Evolutionary conservation across 2,797 vertebrate species (phyloP).

Genomic region (Gymnopithys bicolor): DNA sequence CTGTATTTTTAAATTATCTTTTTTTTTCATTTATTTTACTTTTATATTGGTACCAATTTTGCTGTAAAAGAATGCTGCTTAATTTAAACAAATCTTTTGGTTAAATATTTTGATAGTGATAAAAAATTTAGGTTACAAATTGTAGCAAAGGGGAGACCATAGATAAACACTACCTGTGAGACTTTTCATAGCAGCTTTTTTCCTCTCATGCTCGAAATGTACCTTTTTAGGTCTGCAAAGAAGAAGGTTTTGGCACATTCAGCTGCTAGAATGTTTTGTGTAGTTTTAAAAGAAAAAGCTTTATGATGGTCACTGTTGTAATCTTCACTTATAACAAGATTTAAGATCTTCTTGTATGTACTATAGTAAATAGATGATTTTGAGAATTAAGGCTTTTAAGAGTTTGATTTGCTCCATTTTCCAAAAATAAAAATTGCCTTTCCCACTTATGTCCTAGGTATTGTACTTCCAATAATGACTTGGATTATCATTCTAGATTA

Average conservation of each 20-base stretch:
- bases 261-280: conserved; percentile 85
- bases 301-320: conserved; percentile 83
- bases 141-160: conserved; percentile 59
- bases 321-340: conserved; percentile 84
- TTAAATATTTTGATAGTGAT: conserved; percentile 76
- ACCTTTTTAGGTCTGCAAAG: conserved; percentile 52
- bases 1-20: conserved; percentile 70
- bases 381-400: conserved; percentile 84
- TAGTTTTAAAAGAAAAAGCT: conserved; percentile 75
- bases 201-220: conserved; percentile 56
- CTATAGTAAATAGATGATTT: conserved; percentile 95
- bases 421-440: conserved; percentile 84
- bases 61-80: conserved; percentile 86
- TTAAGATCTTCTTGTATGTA: conserved; percentile 88
- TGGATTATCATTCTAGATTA: conserved; percentile 70
- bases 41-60: conserved; percentile 85
- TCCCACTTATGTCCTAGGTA: conserved; percentile 81
- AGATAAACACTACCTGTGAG: conserved; percentile 69
- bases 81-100: conserved; percentile 70
- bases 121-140: conserved; percentile 68
- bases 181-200: conserved; percentile 62
- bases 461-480: conserved; percentile 81
- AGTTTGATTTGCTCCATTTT: conserved; percentile 86
- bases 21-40: conserved; percentile 67
- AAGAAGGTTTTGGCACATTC: conserved; percentile 59